A percentile compares a stretch with the other conserved stretches of the same genome.
Conservation (phyloP, 2,797 vertebrate genomes). For the Sebastiscus albofasciatus region DNA sequence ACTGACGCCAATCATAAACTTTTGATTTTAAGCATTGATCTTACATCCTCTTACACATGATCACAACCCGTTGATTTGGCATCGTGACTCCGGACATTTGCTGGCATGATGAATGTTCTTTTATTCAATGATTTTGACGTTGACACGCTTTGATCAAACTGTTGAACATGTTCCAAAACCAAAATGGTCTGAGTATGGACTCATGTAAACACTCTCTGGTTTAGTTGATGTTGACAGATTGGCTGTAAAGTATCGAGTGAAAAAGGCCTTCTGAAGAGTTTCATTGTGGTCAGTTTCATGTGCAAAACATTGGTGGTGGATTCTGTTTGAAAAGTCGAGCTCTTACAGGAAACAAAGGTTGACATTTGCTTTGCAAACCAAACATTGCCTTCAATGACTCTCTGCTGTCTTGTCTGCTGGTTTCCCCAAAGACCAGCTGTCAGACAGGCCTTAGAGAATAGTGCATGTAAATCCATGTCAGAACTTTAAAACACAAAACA, state of each 20-base stretch:
- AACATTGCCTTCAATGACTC: slow-evolving; percentile 6
- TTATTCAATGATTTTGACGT: not conserved
- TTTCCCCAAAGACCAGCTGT: not conserved
- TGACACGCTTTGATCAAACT: not conserved
- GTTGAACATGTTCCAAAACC: no score
- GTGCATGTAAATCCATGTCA: not conserved
- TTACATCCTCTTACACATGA: not conserved
- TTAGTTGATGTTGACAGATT: not conserved
- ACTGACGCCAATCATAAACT: not conserved
- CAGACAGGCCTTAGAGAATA: not conserved
- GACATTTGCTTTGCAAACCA: slow-evolving; percentile 40
- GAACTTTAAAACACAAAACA: not conserved
- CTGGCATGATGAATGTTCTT: not conserved
- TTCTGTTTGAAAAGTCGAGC: slow-evolving; percentile 22
- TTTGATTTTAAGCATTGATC: not conserved
- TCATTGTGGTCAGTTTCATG: not conserved
- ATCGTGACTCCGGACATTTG: not conserved
- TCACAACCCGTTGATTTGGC: not conserved
- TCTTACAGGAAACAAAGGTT: slow-evolving; percentile 16
- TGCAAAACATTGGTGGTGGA: not conserved
- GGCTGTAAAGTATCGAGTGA: not conserved
- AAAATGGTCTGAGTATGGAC: no score
- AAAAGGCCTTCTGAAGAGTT: not conserved
- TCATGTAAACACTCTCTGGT: not conserved
- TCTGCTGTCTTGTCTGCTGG: not conserved